phyloP scores from a whole-genome alignment of 2,113 vertebrate species.

The Grus americana region DNA sequence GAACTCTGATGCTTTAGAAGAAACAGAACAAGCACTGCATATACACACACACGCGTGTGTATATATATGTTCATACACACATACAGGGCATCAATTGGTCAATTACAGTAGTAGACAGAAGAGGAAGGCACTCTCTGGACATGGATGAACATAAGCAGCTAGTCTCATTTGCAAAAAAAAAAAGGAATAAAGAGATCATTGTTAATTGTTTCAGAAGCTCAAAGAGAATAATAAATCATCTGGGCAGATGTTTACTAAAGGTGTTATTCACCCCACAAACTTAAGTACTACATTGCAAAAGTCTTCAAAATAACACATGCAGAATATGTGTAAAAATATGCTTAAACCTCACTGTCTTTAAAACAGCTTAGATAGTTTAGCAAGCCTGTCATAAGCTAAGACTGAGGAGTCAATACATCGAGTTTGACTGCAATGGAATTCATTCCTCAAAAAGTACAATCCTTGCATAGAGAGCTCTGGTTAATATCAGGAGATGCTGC shows the following conservation, averaged over 20 bases:
- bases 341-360: neutral
- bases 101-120: neutral
- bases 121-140: neutral
- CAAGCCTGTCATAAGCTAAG: neutral
- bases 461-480: neutral
- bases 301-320: neutral
- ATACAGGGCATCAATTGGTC: neutral
- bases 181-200: neutral
- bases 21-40: neutral
- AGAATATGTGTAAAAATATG: neutral
- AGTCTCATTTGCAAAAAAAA: neutral
- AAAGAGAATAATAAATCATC: neutral
- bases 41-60: neutral
- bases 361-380: neutral
- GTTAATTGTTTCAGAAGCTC: neutral
- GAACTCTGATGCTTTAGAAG: neutral
- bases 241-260: neutral
- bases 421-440: neutral
- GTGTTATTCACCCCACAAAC: neutral
- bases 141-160: neutral
- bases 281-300: neutral
- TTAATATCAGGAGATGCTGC: neutral
- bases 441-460: neutral
- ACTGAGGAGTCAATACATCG: too few relatives aligned
- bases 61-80: neutral